Base-by-base conservation (phyloP, 2,113 vertebrate species). In the Xenopus borealis region DNA sequence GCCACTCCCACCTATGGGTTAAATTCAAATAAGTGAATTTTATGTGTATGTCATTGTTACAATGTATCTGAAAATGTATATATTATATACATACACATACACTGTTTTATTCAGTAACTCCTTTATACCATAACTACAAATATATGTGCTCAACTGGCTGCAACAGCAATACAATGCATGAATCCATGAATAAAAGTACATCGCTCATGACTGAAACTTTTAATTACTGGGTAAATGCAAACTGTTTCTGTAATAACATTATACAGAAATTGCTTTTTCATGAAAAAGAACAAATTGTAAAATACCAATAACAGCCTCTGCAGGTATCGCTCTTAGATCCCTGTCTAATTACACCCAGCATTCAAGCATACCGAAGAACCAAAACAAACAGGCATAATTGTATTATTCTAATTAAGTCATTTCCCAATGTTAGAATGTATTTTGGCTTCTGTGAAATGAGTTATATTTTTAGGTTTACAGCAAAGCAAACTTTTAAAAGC, bases 281-380 rank as follows among this genome's bases (percentile, higher is more conserved):
- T 14, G 13, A 18, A 44, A 17, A 44, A 64, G 40, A 17, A 40
- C 30, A 40, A 44, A 44, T 40, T 40, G 62, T 16, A 16, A 30
- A 40, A 64, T 59, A 70, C 53, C 40, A 71, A 62, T 71, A 71
- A 71, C 58, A 61, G 13, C 57, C 69, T 71, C 69, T 71, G 69
- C 69, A 71, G 69, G 55, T 61, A 62, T 58, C 55, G 8, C 55
- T 58, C 55, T 16, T 58, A 58, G 55, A 58, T 71, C 55, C 57
- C 16, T 61, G 18, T 61, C 69, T 71, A 71, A 71, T 71, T 71
- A 71, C 30, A 71, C 33, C 45, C 30, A 45, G 7, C 69, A 71
- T 45, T 61, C 58, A n/a, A 46, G 55, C 27, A 44, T 47, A 33
- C 40, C 45, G 69, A 40, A 27, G 55, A 71, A 71, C 10, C 40